phyloP scores from a whole-genome alignment of 2,888 invertebrate genomes.

The Troides helena region DNA sequence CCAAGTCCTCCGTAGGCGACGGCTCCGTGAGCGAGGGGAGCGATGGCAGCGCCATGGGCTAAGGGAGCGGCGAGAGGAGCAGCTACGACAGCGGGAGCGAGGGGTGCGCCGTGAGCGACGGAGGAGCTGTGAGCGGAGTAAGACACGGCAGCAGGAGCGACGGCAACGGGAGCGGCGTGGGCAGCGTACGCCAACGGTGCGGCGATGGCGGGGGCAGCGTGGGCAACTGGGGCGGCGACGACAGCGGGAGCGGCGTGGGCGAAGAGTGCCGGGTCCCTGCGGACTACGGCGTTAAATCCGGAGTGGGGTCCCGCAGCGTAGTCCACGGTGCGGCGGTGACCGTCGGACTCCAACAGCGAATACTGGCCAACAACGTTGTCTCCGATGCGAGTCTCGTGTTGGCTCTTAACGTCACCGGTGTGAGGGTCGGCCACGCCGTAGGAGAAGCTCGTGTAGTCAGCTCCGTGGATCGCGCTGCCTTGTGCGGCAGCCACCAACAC shows the following conservation, averaged over 20 bases:
- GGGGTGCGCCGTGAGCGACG: slow-evolving; percentile 19
- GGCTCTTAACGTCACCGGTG: slow-evolving; percentile 75
- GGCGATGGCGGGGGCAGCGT: slow-evolving; percentile 39
- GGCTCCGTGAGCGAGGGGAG: slow-evolving; percentile 39
- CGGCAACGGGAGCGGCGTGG: slow-evolving; percentile 37
- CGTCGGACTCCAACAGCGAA: slow-evolving; percentile 80
- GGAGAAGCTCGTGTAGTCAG: slow-evolving; percentile 69
- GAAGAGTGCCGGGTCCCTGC: slow-evolving; percentile 66
- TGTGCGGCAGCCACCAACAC: slow-evolving; percentile 34
- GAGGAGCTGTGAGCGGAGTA: slow-evolving; percentile 3
- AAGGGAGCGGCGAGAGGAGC: slow-evolving; percentile 37
- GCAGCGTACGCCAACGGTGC: slow-evolving; percentile 38
- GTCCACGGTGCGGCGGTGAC: slow-evolving; percentile 82
- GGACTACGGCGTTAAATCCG: slow-evolving; percentile 80
- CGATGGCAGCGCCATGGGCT: slow-evolving; percentile 39
- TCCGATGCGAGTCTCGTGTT: slow-evolving; percentile 81
- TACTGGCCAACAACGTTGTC: slow-evolving; percentile 81
- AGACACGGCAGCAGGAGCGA: slow-evolving; percentile 32
- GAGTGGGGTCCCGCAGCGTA: slow-evolving; percentile 77
- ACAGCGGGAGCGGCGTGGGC: slow-evolving; percentile 44
- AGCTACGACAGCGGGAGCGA: slow-evolving; percentile 42
- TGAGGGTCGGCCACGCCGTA: slow-evolving; percentile 73
- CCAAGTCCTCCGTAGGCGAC: slow-evolving; percentile 35
- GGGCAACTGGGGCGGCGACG: slow-evolving; percentile 37
- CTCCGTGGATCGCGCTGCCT: slow-evolving; percentile 49